A percentile compares a stretch with the other conserved stretches of the same genome.
Conservation (phyloP, 2,888 invertebrate genomes). For the Lepidonotus clava region DNA sequence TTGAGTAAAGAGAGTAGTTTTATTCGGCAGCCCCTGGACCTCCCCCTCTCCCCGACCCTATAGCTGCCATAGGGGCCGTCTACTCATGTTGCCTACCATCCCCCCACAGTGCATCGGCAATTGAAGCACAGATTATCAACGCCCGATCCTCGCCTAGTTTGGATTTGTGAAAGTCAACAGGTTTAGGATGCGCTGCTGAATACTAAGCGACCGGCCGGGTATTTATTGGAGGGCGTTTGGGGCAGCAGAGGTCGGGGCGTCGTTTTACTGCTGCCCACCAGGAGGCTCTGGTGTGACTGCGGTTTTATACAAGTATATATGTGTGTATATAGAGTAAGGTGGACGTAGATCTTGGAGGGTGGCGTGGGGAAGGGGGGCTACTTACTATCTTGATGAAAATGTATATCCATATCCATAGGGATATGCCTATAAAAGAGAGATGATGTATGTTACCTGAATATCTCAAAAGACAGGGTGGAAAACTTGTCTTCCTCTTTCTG, state of each 20-base stretch:
- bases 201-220: not conserved
- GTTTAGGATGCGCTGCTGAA: slow-evolving; percentile 16
- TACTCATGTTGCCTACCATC: not conserved
- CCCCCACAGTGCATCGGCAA: not conserved
- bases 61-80: not conserved
- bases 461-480: no score
- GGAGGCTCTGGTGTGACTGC: not conserved
- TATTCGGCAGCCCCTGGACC: slow-evolving; percentile 2
- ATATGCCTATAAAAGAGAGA: no score
- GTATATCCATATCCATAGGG: no score
- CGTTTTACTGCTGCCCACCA: not conserved
- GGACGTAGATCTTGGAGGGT: not conserved
- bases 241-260: not conserved
- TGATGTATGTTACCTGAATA: no score
- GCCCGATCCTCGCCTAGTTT: not conserved
- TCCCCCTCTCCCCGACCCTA: no score
- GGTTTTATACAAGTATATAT: slow-evolving; percentile 1
- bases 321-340: slow-evolving; percentile 1
- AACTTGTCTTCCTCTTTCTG: no score
- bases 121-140: not conserved
- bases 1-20: slow-evolving; percentile 22
- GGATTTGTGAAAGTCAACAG: slow-evolving; percentile 28
- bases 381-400: no score
- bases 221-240: not conserved
- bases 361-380: not conserved